Conservation (phyloP, 1,140 invertebrate species). For the Sinella curviseta region DNA sequence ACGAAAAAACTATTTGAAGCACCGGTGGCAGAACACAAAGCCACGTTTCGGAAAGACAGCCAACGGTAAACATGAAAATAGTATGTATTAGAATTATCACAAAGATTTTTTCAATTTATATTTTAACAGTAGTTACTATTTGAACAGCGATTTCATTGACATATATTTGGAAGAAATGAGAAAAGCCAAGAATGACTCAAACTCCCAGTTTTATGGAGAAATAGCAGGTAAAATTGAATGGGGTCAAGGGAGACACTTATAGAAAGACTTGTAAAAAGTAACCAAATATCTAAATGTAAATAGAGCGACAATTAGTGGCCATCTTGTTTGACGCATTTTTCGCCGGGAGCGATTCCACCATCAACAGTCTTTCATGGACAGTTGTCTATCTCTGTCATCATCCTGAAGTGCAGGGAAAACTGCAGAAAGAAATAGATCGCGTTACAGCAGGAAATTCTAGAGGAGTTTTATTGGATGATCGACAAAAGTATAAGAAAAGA, state of each 20-base stretch:
- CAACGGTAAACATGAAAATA: not conserved
- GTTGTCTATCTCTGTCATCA: constrained; percentile 61
- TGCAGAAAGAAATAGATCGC: constrained; percentile 63
- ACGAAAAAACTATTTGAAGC: not conserved
- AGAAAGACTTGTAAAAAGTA: not conserved
- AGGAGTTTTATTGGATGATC: constrained; percentile 32
- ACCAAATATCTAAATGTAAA: not conserved
- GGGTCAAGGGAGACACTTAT: not conserved
- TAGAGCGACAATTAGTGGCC: not conserved
- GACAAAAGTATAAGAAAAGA: constrained; percentile 2
- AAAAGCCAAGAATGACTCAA: not conserved
- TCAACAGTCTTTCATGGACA: constrained; percentile 60
- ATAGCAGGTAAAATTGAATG: not conserved
- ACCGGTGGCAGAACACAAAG: not conserved
- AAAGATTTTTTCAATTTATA: too few relatives aligned
- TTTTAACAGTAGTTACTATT: too few relatives aligned
- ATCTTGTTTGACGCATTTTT: constrained; percentile 36
- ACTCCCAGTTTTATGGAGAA: not conserved
- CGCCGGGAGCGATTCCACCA: constrained; percentile 64
- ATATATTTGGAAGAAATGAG: not conserved
- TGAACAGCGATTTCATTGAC: not conserved
- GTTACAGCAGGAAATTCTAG: constrained; percentile 58
- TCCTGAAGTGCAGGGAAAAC: constrained; percentile 63
- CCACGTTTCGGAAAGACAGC: constrained; percentile 7
- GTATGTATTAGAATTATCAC: too few relatives aligned